Percentiles rank a stretch among this genome's conserved stretches.
These are phyloP conservation scores for Vipera ursinii DNA, from an alignment of 2,797 vertebrate species.

Conservation along the genomic window DNA sequence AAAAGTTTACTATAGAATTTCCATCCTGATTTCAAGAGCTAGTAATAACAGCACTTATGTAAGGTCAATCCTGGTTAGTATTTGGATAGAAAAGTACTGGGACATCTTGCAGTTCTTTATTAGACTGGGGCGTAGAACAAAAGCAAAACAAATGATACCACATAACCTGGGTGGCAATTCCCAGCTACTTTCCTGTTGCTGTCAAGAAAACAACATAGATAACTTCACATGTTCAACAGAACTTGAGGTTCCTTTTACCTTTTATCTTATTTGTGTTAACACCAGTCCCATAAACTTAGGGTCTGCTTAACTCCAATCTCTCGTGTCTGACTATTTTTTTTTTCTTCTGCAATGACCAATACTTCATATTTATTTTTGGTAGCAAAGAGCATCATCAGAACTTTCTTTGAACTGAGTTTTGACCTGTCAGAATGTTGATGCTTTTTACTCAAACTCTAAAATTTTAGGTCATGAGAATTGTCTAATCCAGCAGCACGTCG, in stretches of 20 bases:
- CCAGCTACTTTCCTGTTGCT: not conserved
- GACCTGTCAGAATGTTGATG: not conserved
- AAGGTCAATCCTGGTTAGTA: not conserved
- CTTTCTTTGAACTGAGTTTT: constrained; percentile 6
- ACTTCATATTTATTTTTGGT: not conserved
- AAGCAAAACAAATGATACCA: not conserved
- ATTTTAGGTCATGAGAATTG: not conserved
- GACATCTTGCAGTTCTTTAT: not conserved
- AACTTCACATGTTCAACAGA: not conserved
- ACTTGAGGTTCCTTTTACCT: not conserved
- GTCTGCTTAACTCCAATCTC: not conserved
- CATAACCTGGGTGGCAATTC: not conserved
- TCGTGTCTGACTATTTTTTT: not conserved
- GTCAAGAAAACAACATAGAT: not conserved
- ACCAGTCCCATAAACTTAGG: not conserved
- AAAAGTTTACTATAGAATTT: not conserved
- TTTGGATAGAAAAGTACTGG: not conserved
- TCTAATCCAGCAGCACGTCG: not conserved
- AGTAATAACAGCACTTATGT: not conserved
- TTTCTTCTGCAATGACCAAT: not conserved
- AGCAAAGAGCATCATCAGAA: fast-evolving
- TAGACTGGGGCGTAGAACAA: not conserved
- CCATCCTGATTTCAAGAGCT: not conserved
- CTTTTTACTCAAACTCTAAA: not conserved
- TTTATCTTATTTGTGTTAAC: not conserved